A percentile compares a stretch with the other conserved stretches of the same genome.
Conservation (phyloP, 2,113 vertebrate genomes). For the Nettapus auritus region DNA sequence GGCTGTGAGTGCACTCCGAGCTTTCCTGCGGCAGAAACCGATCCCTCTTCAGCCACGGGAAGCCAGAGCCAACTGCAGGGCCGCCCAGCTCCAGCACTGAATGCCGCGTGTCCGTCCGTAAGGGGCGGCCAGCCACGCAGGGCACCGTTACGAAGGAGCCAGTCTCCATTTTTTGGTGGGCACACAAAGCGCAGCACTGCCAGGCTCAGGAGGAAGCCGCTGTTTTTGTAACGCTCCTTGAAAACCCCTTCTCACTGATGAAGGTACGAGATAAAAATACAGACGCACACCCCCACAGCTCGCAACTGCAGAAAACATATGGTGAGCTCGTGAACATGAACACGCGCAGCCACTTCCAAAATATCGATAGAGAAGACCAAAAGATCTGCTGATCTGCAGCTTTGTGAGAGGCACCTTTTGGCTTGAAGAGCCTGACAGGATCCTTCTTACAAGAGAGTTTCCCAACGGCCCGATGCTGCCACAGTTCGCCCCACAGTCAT, state of each 20-base stretch:
- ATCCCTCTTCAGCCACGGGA: constrained; percentile 33
- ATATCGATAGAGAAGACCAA: not conserved
- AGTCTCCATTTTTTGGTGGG: not conserved
- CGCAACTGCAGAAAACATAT: constrained; percentile 45
- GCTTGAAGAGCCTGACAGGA: not conserved
- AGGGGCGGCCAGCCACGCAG: not conserved
- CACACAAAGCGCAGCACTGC: not conserved
- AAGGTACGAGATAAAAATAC: constrained; percentile 41
- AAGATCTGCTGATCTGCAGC: not conserved
- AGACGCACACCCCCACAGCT: not conserved
- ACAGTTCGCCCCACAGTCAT: not conserved
- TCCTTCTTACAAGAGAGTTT: not conserved
- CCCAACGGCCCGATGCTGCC: not conserved
- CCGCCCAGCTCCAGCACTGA: not conserved
- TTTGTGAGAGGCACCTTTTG: not conserved
- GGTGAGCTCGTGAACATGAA: not conserved
- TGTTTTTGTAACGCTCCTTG: not conserved
- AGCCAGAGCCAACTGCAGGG: not conserved
- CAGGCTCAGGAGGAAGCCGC: not conserved
- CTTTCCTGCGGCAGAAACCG: constrained; percentile 52
- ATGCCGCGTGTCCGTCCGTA: not conserved
- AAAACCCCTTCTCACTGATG: not conserved
- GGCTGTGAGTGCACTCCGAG: constrained; percentile 15
- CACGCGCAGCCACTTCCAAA: constrained; percentile 7
- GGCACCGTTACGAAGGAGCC: not conserved